Percentiles rank a stretch among this genome's conserved stretches.
These are phyloP conservation scores for Lepidurus couesii DNA, from an alignment of 1,140 invertebrate genomes.

Conservation along the genomic window DNA sequence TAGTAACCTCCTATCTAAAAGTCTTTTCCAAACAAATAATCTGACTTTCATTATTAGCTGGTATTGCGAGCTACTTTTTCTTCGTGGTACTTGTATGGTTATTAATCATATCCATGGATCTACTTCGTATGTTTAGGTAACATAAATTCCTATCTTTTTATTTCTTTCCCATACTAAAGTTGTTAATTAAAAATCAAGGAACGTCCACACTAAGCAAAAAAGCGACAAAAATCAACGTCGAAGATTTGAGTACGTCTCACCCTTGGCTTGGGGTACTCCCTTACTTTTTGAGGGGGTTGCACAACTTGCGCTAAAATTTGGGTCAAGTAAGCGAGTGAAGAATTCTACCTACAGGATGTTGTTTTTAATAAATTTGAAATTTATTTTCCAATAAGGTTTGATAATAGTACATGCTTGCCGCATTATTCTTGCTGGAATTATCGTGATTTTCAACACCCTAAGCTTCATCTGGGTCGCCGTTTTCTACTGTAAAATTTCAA, in stretches of 20 bases:
- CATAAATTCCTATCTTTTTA: neutral
- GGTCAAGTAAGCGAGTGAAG: slow-evolving; percentile 39
- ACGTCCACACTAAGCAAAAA: neutral
- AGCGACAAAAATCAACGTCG: neutral
- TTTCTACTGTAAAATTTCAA: too few species aligned
- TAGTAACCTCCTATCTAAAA: neutral
- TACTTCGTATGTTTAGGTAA: neutral
- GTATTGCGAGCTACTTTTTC: neutral
- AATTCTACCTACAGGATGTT: neutral
- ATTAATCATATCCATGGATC: neutral
- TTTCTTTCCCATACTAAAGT: neutral
- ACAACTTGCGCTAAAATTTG: too few species aligned
- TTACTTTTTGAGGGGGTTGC: slow-evolving; percentile 63
- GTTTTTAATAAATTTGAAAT: too few species aligned
- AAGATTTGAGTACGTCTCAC: neutral
- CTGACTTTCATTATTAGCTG: neutral
- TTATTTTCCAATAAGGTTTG: too few species aligned
- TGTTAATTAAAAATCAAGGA: neutral
- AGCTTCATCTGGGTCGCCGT: too few species aligned
- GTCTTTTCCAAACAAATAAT: neutral
- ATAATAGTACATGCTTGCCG: too few species aligned
- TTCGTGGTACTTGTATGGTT: neutral
- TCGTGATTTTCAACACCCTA: too few species aligned
- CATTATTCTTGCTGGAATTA: too few species aligned
- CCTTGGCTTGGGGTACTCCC: neutral